A percentile compares a stretch with the other conserved stretches of the same genome.
These are phyloP conservation scores for Argopecten irradians DNA, from an alignment of 1,140 invertebrate species.

Conservation along the genomic window DNA sequence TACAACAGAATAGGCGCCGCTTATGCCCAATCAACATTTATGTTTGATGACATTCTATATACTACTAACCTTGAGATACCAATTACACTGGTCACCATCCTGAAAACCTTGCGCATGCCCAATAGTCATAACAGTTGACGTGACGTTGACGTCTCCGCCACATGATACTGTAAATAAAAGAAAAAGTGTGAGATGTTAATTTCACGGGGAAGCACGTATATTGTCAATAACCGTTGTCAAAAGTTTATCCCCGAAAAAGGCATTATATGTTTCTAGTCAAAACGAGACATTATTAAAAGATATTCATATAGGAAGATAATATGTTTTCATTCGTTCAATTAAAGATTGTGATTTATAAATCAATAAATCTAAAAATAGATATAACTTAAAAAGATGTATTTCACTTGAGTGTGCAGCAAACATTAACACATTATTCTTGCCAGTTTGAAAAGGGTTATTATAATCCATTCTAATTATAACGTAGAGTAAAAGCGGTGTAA, in stretches of 20 bases:
- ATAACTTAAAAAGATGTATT: no score
- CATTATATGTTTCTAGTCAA: background rate
- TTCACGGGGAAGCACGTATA: background rate
- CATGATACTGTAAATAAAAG: slow-evolving; percentile 48
- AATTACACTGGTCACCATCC: slow-evolving; percentile 57
- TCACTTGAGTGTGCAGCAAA: background rate
- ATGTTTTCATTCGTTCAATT: no score
- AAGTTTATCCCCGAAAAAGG: background rate
- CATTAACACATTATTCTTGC: background rate
- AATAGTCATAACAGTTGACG: slow-evolving; percentile 51
- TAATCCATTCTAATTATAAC: background rate
- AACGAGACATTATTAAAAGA: background rate
- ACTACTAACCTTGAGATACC: slow-evolving; percentile 66
- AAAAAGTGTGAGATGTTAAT: background rate
- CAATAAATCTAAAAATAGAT: no score
- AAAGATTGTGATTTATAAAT: no score
- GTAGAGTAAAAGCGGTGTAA: background rate
- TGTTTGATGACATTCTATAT: no score
- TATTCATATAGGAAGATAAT: no score
- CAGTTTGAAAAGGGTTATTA: background rate
- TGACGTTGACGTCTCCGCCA: slow-evolving; percentile 58
- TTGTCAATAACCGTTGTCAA: background rate
- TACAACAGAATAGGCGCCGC: no score
- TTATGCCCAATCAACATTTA: no score
- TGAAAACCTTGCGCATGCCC: slow-evolving; percentile 53